Evolutionary conservation across 2,113 vertebrate genomes (phyloP), one percentile per base, ranked within the genome.

Genomic region (Apaloderma vittatum): DNA sequence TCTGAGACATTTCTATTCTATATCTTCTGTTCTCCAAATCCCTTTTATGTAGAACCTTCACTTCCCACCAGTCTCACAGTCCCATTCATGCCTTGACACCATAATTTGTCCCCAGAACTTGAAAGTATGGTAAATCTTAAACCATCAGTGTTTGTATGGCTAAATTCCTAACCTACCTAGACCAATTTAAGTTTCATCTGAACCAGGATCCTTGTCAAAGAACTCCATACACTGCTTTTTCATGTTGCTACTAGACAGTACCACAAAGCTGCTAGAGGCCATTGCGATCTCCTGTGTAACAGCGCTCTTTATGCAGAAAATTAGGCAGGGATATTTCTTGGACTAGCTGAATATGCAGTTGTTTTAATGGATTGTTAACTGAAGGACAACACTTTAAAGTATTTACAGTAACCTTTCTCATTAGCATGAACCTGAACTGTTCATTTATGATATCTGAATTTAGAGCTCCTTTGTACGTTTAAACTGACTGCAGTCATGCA

Each of bases 1-100:
- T 2, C 29, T 71, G 27, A 5, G 15, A 5, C 9, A 59, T 40
- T 40, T 40, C 40, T 40, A 11, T 40, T 40, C 40, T 40, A 40
- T 4, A 40, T 12, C 23, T 32, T 48, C 27, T 51, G 4, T 43
- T 59, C 34, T 86, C 57, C 34, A 92, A 49, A 67, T 17, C 18
- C 8, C 10, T 37, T 20, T 5, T 3, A 57, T 12, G 5, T 48
- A 46, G 2, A 21, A 27, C 3, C 20, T 71, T 59, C 20, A 30
- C 5, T 30, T 73, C 21, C 27, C 15, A 77, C 2, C 13, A 59
- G 24, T 30, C 29, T 93, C 51, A 75, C 23, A 57, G 6, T 37
- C 4, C 21, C 12, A 52, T 80, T 61, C 40, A n/a, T 2, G 2
- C 5, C 3, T 6, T 23, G 11, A 8, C 4, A 2, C 11, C 7